Conservation (phyloP, 2,888 invertebrate species). For the Dryocosmus kuriphilus region DNA sequence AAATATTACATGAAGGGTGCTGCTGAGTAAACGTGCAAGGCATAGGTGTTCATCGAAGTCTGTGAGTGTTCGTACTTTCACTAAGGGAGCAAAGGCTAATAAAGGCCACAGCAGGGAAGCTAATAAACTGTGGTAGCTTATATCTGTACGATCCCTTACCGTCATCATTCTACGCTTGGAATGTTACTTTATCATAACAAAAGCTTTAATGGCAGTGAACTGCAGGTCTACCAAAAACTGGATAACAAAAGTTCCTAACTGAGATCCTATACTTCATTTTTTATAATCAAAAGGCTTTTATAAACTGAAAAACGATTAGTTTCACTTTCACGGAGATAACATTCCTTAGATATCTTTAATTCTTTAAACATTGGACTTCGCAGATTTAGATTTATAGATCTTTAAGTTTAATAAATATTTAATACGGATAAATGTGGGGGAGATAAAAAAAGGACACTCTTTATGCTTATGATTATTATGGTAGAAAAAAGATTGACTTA, state of each 20-base stretch:
- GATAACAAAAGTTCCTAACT: slow-evolving; percentile 13
- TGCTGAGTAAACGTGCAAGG: slow-evolving; percentile 16
- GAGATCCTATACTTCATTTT: neutral
- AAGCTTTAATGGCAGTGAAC: slow-evolving; percentile 34
- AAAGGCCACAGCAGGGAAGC: slow-evolving; percentile 71
- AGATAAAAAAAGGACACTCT: too few relatives aligned
- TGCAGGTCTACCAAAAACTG: slow-evolving; percentile 25
- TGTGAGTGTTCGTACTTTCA: slow-evolving; percentile 33
- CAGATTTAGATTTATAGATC: too few relatives aligned
- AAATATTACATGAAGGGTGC: slow-evolving; percentile 13
- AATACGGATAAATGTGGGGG: too few relatives aligned
- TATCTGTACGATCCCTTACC: slow-evolving; percentile 46
- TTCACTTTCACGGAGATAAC: neutral
- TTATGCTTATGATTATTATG: too few relatives aligned
- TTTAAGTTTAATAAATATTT: too few relatives aligned
- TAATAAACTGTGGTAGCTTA: slow-evolving; percentile 70
- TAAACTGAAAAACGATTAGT: neutral
- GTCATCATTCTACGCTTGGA: slow-evolving; percentile 42
- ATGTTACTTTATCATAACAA: slow-evolving; percentile 38
- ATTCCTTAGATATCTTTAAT: neutral
- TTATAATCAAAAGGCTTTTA: neutral
- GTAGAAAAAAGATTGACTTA: too few relatives aligned
- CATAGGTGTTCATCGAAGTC: slow-evolving; percentile 35
- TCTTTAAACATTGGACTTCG: neutral
- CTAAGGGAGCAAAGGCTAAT: slow-evolving; percentile 61